Base-by-base conservation (phyloP, 1,140 invertebrate genomes). In the Octopus sinensis region DNA sequence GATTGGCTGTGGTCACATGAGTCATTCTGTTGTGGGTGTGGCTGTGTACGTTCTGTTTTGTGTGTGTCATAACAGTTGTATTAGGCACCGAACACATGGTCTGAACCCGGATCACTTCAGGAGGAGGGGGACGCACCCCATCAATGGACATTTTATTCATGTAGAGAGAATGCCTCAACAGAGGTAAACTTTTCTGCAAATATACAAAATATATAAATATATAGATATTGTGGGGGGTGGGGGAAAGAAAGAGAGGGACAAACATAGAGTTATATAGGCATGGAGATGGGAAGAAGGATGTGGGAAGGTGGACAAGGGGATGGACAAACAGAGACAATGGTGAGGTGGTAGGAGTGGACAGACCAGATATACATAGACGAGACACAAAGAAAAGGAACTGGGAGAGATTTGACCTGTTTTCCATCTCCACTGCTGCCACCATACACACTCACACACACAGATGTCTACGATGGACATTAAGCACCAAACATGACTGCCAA, bases 81-180 rank as follows among this genome's bases (percentile, higher is more conserved):
- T 13, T 73, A 23, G 68, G 68, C 9, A 73, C 13, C 17, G 52
- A 76, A 43, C 56, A 52, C 52, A 54, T 54, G 0, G 79, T 43
- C 62, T 68, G 75, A 56, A 23, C 68, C 79, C 83, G 83, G 52
- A 84, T 75, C 10, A 87, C 82, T 62, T 86, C 85, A n/a, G 82
- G 13, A 13, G 88, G 87, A 17, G 97, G 97, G 10, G 97, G 95
- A 88, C 95, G 94, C 84, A 99, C 97, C 3, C 97, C 97, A 84
- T 98, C 97, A 86, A 99, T 98, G n/a, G 95, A 94, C 85, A 98
- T 92, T 91, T 98, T 97, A 91, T 96, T 95, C 73, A 94, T 95
- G 76, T 96, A 94, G 81, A 99, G 92, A 5, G 96, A 97, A 87
- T 97, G 95, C 62, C 97, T 93, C 76, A 99, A 92, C 83, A 97